Conservation (phyloP, 2,888 invertebrate species). For the Exephanes ischioxanthus region DNA sequence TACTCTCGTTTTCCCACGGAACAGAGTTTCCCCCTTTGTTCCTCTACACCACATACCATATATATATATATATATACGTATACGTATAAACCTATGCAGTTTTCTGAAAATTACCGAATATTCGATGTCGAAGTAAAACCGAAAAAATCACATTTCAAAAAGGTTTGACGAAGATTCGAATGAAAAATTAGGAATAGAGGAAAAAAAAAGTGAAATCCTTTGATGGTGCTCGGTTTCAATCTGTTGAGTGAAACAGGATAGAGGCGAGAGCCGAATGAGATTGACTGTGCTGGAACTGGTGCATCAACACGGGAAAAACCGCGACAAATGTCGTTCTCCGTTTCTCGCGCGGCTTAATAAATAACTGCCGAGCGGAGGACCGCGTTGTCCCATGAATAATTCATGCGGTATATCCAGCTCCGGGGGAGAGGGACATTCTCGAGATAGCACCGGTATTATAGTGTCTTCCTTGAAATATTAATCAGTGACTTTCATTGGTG, state of each 20-base stretch:
- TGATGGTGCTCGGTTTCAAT: constrained; percentile 34
- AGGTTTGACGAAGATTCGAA: too few relatives aligned
- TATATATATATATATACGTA: constrained; percentile 8
- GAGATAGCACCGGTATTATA: constrained; percentile 42
- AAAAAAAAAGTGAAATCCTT: neutral
- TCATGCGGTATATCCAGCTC: constrained; percentile 49
- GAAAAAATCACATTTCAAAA: too few relatives aligned
- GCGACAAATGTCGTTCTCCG: constrained; percentile 60
- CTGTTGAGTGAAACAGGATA: constrained; percentile 17
- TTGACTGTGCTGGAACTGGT: constrained; percentile 17
- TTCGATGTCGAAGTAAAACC: too few relatives aligned
- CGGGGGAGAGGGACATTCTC: constrained; percentile 55
- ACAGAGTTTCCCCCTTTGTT: constrained; percentile 46
- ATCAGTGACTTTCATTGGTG: constrained; percentile 66
- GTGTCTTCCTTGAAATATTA: constrained; percentile 65
- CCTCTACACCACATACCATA: constrained; percentile 26
- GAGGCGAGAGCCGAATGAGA: constrained; percentile 8
- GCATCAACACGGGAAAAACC: constrained; percentile 36
- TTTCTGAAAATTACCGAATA: too few relatives aligned
- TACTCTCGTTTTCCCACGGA: constrained; percentile 50
- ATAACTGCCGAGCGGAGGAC: constrained; percentile 52
- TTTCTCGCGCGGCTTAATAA: constrained; percentile 57
- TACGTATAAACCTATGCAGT: neutral
- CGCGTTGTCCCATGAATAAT: constrained; percentile 60
- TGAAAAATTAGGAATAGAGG: neutral